Evolutionary conservation across 2,113 vertebrate species (phyloP).

Genomic region (Myrmecophaga tridactyla): DNA sequence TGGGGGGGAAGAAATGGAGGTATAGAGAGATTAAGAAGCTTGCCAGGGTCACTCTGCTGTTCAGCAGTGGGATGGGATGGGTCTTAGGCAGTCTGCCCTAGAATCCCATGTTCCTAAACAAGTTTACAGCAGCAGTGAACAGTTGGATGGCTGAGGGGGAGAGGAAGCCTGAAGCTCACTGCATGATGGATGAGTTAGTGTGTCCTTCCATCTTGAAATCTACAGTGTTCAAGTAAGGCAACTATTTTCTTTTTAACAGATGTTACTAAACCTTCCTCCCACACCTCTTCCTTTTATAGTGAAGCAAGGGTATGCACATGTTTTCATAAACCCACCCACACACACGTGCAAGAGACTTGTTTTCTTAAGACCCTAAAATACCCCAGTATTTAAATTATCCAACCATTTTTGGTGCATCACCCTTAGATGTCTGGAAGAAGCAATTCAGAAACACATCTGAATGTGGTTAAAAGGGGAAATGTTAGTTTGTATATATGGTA

Average conservation of each 20-base stretch:
- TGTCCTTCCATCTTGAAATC: not conserved
- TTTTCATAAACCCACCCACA: not conserved
- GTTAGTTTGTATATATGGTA: too few species aligned
- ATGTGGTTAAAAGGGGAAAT: too few species aligned
- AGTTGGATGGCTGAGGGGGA: not conserved
- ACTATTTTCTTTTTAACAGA: not conserved
- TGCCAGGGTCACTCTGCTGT: not conserved
- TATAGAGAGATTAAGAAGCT: not conserved
- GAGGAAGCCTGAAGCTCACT: not conserved
- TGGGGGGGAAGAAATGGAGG: not conserved
- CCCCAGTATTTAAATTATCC: not conserved
- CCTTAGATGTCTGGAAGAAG: not conserved
- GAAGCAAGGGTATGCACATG: not conserved
- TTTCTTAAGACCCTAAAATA: not conserved
- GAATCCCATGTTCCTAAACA: not conserved
- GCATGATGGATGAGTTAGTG: not conserved
- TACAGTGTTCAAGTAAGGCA: not conserved
- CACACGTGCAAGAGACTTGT: not conserved
- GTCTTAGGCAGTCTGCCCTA: not conserved
- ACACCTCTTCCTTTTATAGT: constrained; percentile 1
- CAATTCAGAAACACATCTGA: not conserved
- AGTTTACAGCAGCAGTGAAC: not conserved
- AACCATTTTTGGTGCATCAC: not conserved
- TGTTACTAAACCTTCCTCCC: not conserved
- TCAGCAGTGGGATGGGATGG: not conserved